Evolutionary conservation across 2,888 invertebrate genomes (phyloP).

Genomic region (Drosophila paucipuncta): DNA sequence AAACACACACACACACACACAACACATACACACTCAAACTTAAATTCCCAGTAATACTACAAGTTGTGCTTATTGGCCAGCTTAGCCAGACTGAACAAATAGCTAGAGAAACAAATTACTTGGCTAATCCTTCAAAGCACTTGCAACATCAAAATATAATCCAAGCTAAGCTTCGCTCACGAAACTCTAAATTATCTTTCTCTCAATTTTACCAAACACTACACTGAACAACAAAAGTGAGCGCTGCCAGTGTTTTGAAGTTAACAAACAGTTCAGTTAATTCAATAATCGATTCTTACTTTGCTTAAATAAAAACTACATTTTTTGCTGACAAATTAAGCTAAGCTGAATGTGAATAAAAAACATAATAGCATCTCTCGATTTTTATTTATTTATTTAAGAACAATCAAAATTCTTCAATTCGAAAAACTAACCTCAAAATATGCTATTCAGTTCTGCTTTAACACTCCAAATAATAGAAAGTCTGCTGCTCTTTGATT

Average conservation of each 20-base stretch:
- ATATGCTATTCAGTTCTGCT: no score
- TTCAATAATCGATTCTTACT: neutral
- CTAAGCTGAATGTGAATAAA: neutral
- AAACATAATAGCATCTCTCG: neutral
- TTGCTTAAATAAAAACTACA: neutral
- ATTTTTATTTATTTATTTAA: neutral
- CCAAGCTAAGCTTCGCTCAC: constrained; percentile 12
- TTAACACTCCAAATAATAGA: no score
- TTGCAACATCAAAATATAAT: constrained; percentile 41
- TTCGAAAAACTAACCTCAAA: no score
- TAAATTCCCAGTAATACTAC: constrained; percentile 8
- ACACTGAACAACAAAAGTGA: neutral
- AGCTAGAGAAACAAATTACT: constrained; percentile 38
- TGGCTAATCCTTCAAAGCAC: constrained; percentile 41
- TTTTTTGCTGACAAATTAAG: neutral
- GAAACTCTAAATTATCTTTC: constrained; percentile 9
- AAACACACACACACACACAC: neutral
- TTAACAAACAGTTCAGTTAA: neutral
- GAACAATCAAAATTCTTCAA: neutral
- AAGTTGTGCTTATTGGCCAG: constrained; percentile 26
- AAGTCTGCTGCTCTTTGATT: neutral
- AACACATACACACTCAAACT: neutral
- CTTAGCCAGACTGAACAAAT: constrained; percentile 27
- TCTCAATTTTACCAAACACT: neutral
- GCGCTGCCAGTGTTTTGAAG: no score